Evolutionary conservation across 2,888 invertebrate species (phyloP).

Genomic region (Muscina levida): DNA sequence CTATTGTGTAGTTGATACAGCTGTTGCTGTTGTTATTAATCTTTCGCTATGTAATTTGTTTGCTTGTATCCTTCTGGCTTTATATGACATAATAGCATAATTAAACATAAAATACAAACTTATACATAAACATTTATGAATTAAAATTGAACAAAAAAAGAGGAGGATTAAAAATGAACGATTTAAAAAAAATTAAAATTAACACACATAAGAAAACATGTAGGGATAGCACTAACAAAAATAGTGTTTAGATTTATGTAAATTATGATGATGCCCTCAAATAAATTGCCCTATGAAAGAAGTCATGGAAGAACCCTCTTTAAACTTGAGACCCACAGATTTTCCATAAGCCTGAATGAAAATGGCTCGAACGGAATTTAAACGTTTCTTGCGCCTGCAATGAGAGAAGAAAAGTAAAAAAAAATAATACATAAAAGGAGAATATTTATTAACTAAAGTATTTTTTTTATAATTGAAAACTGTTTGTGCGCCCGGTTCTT

Average conservation of each 20-base stretch:
- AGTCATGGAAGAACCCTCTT: conserved; percentile 77
- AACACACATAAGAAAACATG: conserved; percentile 66
- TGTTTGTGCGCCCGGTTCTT: too few species aligned
- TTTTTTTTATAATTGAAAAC: too few species aligned
- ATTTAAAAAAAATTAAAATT: conserved; percentile 63
- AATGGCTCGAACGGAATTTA: conserved; percentile 75
- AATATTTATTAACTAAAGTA: too few species aligned
- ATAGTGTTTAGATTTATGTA: too few species aligned
- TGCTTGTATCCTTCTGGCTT: neutral
- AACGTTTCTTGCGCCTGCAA: conserved; percentile 75
- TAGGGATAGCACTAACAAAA: conserved; percentile 69
- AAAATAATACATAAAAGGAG: conserved; percentile 23
- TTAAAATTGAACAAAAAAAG: conserved; percentile 59
- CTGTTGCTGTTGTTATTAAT: neutral
- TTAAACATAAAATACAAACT: conserved; percentile 46
- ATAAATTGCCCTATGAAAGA: conserved; percentile 75
- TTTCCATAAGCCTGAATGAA: conserved; percentile 77
- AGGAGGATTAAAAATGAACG: too few species aligned
- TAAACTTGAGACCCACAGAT: conserved; percentile 77
- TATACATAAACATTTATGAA: conserved; percentile 42
- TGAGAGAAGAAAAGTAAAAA: conserved; percentile 29
- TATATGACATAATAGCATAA: conserved; percentile 34
- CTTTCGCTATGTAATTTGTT: neutral
- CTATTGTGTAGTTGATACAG: too few species aligned
- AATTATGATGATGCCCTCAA: too few species aligned